Evolutionary conservation across 2,113 vertebrate species (phyloP).

Genomic region (Aldabrachelys gigantea): DNA sequence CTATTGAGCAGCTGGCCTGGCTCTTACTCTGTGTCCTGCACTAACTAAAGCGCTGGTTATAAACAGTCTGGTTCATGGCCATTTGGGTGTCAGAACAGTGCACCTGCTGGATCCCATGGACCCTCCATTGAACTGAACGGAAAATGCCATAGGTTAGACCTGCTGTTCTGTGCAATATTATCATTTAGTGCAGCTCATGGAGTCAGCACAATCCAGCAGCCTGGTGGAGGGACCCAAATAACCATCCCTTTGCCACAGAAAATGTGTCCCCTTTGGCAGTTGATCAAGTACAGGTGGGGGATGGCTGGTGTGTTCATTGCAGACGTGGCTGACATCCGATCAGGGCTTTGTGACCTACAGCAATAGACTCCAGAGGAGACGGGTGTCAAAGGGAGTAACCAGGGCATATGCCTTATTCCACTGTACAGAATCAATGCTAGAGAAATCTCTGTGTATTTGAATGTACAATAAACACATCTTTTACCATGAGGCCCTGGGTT

Average conservation of each 20-base stretch:
- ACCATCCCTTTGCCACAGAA: not conserved
- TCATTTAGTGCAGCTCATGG: not conserved
- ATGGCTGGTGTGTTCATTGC: not conserved
- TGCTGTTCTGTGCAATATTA: not conserved
- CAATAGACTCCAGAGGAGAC: not conserved
- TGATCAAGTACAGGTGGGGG: accelerated
- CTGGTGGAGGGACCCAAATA: not conserved
- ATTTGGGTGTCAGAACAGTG: not conserved
- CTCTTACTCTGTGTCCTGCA: not conserved
- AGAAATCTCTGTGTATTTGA: not conserved
- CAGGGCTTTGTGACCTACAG: not conserved
- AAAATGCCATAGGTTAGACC: too few relatives aligned
- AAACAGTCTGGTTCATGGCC: not conserved
- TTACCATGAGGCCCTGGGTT: not conserved
- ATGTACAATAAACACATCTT: constrained; percentile 53
- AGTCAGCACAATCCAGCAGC: not conserved
- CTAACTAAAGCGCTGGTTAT: not conserved
- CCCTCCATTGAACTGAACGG: not conserved
- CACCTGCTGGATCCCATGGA: not conserved
- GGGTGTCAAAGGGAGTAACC: not conserved
- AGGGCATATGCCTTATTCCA: not conserved
- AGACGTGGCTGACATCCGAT: not conserved
- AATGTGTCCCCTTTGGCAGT: not conserved
- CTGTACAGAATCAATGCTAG: not conserved
- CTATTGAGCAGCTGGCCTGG: not conserved